Percentiles rank a stretch among this genome's conserved stretches.
phyloP scores from a whole-genome alignment of 1,140 invertebrate genomes.

The Zaprionus taronus region DNA sequence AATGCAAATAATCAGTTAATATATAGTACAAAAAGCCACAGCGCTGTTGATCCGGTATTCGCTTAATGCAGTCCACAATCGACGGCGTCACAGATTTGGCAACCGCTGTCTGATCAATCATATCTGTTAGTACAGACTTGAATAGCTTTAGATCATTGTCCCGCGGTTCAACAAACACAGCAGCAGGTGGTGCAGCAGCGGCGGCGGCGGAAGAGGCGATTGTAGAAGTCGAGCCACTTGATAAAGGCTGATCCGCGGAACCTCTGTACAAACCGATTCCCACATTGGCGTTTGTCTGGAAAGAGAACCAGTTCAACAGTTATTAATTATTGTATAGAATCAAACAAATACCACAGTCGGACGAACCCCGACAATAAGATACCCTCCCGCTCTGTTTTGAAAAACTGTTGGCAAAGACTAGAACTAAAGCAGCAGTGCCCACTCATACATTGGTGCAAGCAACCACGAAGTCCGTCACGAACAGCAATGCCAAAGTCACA shows the following conservation, averaged over 20 bases:
- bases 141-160: constrained; percentile 59
- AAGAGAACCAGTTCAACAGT: not conserved
- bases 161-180: constrained; percentile 61
- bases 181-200: constrained; percentile 39
- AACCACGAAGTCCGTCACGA: too few relatives aligned
- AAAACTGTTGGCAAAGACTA: too few relatives aligned
- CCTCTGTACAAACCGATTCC: constrained; percentile 51
- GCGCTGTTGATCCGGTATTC: constrained; percentile 58
- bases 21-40: constrained; percentile 75
- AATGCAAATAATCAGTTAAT: constrained; percentile 81
- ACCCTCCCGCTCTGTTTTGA: too few relatives aligned
- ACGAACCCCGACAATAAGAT: too few relatives aligned
- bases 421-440: too few relatives aligned
- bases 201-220: not conserved
- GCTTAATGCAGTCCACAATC: constrained; percentile 57
- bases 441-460: too few relatives aligned
- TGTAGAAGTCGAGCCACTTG: constrained; percentile 23
- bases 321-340: not conserved
- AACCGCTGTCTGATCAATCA: constrained; percentile 59
- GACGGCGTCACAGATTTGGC: constrained; percentile 41
- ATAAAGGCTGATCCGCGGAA: constrained; percentile 23
- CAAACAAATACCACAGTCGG: too few relatives aligned
- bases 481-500: too few relatives aligned
- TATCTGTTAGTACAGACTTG: constrained; percentile 74
- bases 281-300: not conserved